These are phyloP conservation scores for Trochalopteron elliotii DNA, from an alignment of 2,113 vertebrate species.

Conservation along the genomic window DNA sequence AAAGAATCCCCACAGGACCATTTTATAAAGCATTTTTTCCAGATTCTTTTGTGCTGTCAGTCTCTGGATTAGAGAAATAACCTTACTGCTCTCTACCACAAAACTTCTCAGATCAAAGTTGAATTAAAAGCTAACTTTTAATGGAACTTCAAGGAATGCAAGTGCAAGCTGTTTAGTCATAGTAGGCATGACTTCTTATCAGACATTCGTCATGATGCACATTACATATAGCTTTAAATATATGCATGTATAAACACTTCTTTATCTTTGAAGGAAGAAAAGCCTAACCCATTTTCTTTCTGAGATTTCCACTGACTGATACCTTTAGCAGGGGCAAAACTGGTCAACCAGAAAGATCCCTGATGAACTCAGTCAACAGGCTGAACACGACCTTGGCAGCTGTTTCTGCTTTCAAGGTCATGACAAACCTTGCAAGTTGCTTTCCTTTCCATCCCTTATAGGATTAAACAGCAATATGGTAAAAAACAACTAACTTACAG, in stretches of 20 bases:
- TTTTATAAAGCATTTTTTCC: not conserved
- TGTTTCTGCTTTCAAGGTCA: slow-evolving; percentile 69
- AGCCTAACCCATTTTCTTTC: not conserved
- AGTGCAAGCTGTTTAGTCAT: not conserved
- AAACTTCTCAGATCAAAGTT: not conserved
- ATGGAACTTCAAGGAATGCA: not conserved
- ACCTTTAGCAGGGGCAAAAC: not conserved
- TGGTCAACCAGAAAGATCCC: slow-evolving; percentile 12
- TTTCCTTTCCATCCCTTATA: slow-evolving; percentile 41
- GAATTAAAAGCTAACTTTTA: not conserved
- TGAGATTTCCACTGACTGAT: slow-evolving; percentile 4
- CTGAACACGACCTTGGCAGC: slow-evolving; percentile 27
- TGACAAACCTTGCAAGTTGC: slow-evolving; percentile 43
- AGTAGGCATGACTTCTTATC: not conserved
- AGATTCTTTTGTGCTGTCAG: not conserved
- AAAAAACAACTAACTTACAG: slow-evolving; percentile 54
- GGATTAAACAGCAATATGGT: slow-evolving; percentile 39
- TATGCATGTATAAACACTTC: not conserved
- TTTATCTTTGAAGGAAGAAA: slow-evolving; percentile 7
- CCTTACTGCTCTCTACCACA: not conserved
- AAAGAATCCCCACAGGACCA: not conserved
- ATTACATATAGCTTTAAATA: not conserved
- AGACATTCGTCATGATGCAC: not conserved
- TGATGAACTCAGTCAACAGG: slow-evolving; percentile 38
- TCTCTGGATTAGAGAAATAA: not conserved